Evolutionary conservation across 2,797 vertebrate genomes (phyloP).

Genomic region (Galaxias olidus): DNA sequence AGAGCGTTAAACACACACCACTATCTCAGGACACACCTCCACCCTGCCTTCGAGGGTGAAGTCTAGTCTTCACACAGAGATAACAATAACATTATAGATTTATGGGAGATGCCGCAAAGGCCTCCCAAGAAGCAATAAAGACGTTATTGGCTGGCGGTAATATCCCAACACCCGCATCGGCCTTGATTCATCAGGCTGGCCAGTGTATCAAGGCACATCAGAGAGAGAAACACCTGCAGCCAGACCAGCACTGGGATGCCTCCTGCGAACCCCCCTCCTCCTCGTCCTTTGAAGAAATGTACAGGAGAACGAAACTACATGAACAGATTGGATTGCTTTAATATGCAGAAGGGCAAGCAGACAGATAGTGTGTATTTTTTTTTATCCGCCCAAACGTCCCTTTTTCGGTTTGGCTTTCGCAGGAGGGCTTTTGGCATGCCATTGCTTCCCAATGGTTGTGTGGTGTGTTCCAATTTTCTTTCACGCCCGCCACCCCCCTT

Average conservation of each 20-base stretch:
- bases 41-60: constrained; percentile 22
- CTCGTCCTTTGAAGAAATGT: too few relatives aligned
- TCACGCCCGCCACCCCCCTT: constrained; percentile 6
- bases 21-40: constrained; percentile 20
- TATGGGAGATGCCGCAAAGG: constrained; percentile 60
- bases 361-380: not conserved
- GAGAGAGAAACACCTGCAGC: too few relatives aligned
- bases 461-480: constrained; percentile 13
- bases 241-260: too few relatives aligned
- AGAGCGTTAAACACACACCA: constrained; percentile 19
- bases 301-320: too few relatives aligned
- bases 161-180: constrained; percentile 68
- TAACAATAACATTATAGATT: constrained; percentile 65
- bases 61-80: constrained; percentile 48
- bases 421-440: too few relatives aligned
- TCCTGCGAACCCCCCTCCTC: too few relatives aligned
- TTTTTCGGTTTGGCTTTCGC: too few relatives aligned
- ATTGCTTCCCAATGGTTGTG: too few relatives aligned
- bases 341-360: constrained; percentile 15
- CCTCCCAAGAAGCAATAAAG: constrained; percentile 75
- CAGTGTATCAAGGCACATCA: constrained; percentile 50
- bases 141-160: constrained; percentile 74
- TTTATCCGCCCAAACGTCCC: too few relatives aligned
- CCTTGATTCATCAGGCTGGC: constrained; percentile 72
- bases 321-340: not conserved